Percentiles rank a stretch among this genome's conserved stretches.
These are phyloP conservation scores for Serinus canaria DNA, from an alignment of 2,113 vertebrate genomes.

Conservation along the genomic window DNA sequence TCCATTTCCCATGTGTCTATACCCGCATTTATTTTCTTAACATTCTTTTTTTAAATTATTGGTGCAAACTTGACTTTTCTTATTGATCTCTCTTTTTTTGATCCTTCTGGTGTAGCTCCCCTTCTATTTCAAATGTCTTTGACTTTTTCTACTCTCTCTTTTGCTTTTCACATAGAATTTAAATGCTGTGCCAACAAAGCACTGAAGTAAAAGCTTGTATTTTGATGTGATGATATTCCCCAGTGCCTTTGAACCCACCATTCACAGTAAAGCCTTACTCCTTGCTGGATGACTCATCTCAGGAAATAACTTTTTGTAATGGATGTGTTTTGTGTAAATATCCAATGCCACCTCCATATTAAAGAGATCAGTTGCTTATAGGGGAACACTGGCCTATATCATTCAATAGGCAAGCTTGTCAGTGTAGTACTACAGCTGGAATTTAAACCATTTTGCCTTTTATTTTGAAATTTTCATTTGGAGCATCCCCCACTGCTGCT, in stretches of 20 bases:
- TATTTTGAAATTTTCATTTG: not conserved
- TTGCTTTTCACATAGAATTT: not conserved
- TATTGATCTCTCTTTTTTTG: not conserved
- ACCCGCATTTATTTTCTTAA: slow-evolving; percentile 8
- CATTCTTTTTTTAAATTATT: not conserved
- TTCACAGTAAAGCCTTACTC: not conserved
- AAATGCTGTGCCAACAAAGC: not conserved
- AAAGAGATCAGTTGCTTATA: not conserved
- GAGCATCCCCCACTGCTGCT: not conserved
- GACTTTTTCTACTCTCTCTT: not conserved
- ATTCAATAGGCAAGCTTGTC: not conserved
- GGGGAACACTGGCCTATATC: not conserved
- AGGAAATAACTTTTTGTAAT: not conserved
- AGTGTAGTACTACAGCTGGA: not conserved
- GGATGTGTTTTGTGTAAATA: not conserved
- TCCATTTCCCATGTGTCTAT: not conserved
- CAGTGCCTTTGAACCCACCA: not conserved
- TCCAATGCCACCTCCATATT: not conserved
- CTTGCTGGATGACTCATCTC: not conserved
- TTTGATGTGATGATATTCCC: not conserved
- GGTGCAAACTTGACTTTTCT: not conserved
- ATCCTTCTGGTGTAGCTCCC: not conserved
- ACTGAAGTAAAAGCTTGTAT: not conserved
- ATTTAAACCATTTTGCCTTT: not conserved
- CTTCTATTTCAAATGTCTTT: not conserved